phyloP scores from a whole-genome alignment of 64 coral and sea anemone species.

The Pachyseris speciosa region DNA sequence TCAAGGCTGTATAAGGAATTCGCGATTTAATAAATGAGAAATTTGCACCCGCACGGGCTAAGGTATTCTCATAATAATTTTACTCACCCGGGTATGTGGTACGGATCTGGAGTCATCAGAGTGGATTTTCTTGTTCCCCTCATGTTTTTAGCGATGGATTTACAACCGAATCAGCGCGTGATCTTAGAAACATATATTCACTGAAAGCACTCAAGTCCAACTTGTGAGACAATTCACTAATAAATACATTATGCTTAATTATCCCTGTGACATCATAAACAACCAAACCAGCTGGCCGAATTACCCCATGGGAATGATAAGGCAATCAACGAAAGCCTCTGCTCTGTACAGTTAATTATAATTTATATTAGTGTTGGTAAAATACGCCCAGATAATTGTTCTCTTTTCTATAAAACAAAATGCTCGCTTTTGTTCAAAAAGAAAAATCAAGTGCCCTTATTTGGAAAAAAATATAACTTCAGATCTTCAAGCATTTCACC shows the following conservation, averaged over 20 bases:
- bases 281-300: background rate
- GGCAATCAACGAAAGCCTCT: no score
- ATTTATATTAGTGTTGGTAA: no score
- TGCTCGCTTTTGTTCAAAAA: no score
- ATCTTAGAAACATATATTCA: conserved; percentile 27
- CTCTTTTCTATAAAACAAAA: no score
- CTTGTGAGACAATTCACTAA: conserved; percentile 24
- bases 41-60: background rate
- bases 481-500: no score
- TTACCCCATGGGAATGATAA: background rate
- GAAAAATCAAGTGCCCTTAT: no score
- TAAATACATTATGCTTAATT: conserved; percentile 50
- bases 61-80: background rate
- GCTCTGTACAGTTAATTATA: no score
- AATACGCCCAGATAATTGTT: no score
- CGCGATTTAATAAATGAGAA: background rate
- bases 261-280: conserved; percentile 46
- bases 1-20: no score
- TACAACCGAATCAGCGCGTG: background rate
- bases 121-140: conserved; percentile 84
- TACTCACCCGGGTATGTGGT: conserved; percentile 95
- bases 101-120: conserved; percentile 97
- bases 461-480: no score
- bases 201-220: conserved; percentile 8
- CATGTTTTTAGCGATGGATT: background rate